Conservation (phyloP, 2,113 vertebrate genomes). For the Pseudopipra pipra region DNA sequence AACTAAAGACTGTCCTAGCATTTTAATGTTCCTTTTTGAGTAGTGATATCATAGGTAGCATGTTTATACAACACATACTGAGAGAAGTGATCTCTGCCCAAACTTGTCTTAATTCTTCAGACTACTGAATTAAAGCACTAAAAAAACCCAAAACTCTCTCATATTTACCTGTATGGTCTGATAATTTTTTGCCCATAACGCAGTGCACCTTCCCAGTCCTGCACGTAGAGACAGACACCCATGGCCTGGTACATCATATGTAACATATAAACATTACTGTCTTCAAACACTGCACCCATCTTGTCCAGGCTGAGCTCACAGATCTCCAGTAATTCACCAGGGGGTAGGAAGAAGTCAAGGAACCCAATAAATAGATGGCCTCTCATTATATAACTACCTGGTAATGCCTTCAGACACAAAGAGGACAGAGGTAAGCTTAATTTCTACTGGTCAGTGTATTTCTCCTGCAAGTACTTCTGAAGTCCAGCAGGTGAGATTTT, state of each 20-base stretch:
- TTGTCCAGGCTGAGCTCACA: constrained; percentile 92
- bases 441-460: background rate
- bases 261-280: constrained; percentile 91
- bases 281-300: constrained; percentile 88
- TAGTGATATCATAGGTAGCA: background rate
- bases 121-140: background rate
- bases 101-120: background rate
- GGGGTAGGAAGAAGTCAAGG: constrained; percentile 87
- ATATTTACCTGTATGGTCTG: constrained; percentile 87
- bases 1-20: background rate
- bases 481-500: background rate
- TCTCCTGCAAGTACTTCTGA: background rate
- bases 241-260: constrained; percentile 99
- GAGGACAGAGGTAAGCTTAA: background rate
- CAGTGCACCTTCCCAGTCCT: constrained; percentile 85
- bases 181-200: constrained; percentile 90
- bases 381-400: background rate
- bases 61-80: background rate
- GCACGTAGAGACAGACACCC: constrained; percentile 90
- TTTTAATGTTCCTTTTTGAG: background rate
- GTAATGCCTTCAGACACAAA: background rate
- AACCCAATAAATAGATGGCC: background rate
- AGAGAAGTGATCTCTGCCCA: background rate
- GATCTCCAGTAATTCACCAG: constrained; percentile 91
- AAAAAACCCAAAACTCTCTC: background rate